A percentile compares a stretch with the other conserved stretches of the same genome.
Evolutionary conservation across 2,113 vertebrate species (phyloP).

Genomic region (Phasianus colchicus): DNA sequence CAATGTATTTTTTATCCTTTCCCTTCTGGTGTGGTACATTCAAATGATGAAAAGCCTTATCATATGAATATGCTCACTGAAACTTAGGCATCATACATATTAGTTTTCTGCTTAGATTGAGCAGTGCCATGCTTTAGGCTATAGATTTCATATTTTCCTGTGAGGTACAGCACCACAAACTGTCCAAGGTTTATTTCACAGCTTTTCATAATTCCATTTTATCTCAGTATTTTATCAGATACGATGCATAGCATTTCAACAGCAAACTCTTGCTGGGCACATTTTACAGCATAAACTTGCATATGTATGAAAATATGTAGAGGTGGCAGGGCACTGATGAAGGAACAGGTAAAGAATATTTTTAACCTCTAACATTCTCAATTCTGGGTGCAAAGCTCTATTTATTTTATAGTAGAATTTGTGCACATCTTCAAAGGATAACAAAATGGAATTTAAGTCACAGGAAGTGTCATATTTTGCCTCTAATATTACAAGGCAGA

Average conservation of each 20-base stretch:
- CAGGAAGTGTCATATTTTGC: slow-evolving; percentile 46
- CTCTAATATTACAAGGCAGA: slow-evolving; percentile 46
- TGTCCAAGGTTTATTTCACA: neutral
- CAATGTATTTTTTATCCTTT: neutral
- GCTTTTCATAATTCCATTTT: slow-evolving; percentile 8
- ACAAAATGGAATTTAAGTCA: slow-evolving; percentile 20
- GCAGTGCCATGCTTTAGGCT: neutral
- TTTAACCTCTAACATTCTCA: slow-evolving; percentile 55
- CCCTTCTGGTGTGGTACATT: neutral
- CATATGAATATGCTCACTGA: neutral
- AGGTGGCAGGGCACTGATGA: neutral
- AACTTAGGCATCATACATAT: neutral
- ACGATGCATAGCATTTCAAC: neutral
- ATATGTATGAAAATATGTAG: slow-evolving; percentile 40
- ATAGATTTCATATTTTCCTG: neutral
- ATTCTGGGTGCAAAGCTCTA: neutral
- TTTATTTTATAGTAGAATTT: slow-evolving; percentile 48
- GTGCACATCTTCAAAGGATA: neutral
- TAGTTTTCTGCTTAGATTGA: neutral
- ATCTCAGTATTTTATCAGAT: slow-evolving; percentile 30
- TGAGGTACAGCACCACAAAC: accelerated
- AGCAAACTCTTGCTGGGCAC: slow-evolving; percentile 7
- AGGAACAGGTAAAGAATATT: slow-evolving; percentile 17
- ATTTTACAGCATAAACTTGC: slow-evolving; percentile 38
- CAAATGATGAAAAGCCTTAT: slow-evolving; percentile 14